phyloP scores from a whole-genome alignment of 2,888 invertebrate species.

The Dasysyrphus albostriatus region DNA sequence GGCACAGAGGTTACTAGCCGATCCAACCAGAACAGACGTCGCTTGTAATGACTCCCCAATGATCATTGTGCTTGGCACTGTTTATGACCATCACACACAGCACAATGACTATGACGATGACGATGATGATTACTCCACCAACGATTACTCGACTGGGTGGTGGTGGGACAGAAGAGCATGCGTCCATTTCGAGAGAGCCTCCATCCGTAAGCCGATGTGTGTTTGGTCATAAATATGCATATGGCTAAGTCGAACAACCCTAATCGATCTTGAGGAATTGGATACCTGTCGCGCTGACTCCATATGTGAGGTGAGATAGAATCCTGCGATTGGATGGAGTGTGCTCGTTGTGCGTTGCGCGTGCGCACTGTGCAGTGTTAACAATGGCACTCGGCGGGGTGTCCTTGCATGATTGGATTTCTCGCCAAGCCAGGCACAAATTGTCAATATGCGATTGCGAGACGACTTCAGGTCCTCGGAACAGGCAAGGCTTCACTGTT shows the following conservation, averaged over 20 bases:
- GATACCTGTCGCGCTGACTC: conserved; percentile 74
- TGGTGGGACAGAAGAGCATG: conserved; percentile 20
- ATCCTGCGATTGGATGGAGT: conserved; percentile 62
- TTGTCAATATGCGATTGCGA: conserved; percentile 57
- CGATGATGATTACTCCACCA: conserved; percentile 58
- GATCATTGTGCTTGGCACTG: conserved; percentile 64
- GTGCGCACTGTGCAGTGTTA: conserved; percentile 71
- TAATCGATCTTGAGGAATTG: conserved; percentile 75
- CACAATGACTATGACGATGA: conserved; percentile 44
- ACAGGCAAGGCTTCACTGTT: conserved; percentile 7
- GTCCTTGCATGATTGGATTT: conserved; percentile 70
- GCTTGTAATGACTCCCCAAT: conserved; percentile 70
- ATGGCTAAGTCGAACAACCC: conserved; percentile 74
- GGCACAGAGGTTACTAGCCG: conserved; percentile 55
- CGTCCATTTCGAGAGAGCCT: conserved; percentile 32
- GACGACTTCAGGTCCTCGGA: background rate
- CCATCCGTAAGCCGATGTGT: conserved; percentile 39
- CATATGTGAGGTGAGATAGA: conserved; percentile 67
- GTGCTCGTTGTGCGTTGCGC: conserved; percentile 73
- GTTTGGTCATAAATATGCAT: conserved; percentile 73
- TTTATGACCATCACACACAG: conserved; percentile 64
- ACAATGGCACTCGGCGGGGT: conserved; percentile 72
- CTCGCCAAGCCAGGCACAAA: conserved; percentile 63
- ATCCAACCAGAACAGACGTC: conserved; percentile 51
- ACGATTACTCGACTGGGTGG: conserved; percentile 6